Percentiles rank a stretch among this genome's conserved stretches.
phyloP scores from a whole-genome alignment of 2,888 invertebrate genomes.

The Parnassius apollo region DNA sequence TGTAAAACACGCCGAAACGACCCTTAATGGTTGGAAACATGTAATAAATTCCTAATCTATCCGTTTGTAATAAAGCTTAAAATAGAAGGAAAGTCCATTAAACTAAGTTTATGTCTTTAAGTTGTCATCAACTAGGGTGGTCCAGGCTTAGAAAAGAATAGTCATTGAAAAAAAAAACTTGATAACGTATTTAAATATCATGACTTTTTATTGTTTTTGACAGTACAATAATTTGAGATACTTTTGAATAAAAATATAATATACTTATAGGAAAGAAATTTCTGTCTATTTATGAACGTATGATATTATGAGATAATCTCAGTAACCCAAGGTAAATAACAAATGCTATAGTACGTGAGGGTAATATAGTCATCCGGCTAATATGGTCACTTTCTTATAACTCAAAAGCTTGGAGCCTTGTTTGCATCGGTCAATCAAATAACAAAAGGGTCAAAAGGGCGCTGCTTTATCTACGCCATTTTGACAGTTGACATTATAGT shows the following conservation, averaged over 20 bases:
- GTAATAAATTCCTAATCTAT: constrained; percentile 11
- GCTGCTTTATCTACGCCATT: too few species aligned
- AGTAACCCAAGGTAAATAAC: too few species aligned
- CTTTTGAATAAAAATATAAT: neutral
- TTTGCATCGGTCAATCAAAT: too few species aligned
- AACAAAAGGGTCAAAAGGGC: too few species aligned
- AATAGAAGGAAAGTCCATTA: neutral
- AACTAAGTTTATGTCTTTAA: neutral
- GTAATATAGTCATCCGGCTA: too few species aligned
- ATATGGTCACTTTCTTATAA: too few species aligned
- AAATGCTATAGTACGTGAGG: too few species aligned
- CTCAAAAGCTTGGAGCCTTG: too few species aligned
- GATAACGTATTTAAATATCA: constrained; percentile 8
- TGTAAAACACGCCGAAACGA: neutral
- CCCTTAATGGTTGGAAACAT: neutral
- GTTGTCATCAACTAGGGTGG: constrained; percentile 14
- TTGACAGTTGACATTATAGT: too few species aligned
- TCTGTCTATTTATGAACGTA: too few species aligned
- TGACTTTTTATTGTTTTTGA: constrained; percentile 9
- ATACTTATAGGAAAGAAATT: too few species aligned
- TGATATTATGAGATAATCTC: too few species aligned
- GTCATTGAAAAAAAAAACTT: constrained; percentile 9
- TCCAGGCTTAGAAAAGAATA: neutral
- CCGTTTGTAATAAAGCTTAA: neutral
- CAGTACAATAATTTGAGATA: neutral